phyloP scores from a whole-genome alignment of 2,113 vertebrate genomes.

The Hemichromis elongatus region DNA sequence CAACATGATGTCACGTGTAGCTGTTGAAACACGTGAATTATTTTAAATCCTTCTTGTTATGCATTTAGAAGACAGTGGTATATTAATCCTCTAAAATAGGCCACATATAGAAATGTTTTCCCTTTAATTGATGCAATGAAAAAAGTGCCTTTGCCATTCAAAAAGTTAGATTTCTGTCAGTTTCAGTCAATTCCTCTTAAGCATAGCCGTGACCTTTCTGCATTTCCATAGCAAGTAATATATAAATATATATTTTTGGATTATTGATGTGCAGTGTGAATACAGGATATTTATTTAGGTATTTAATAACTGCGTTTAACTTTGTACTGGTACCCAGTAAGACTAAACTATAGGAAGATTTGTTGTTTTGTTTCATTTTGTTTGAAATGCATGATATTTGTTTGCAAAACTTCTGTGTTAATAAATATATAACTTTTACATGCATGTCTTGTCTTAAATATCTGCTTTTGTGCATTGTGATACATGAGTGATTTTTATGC shows the following conservation, averaged over 20 bases:
- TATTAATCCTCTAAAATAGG: not conserved
- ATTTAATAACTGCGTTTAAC: not conserved
- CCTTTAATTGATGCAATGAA: not conserved
- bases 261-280: not conserved
- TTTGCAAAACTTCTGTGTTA: slow-evolving; percentile 57
- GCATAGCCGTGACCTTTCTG: not conserved
- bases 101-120: not conserved
- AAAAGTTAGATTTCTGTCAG: not conserved
- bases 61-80: not conserved
- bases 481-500: not conserved
- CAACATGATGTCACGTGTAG: not conserved
- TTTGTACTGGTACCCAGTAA: not conserved
- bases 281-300: not conserved
- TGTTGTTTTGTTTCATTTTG: not conserved
- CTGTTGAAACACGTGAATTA: not conserved
- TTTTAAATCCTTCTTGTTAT: not conserved
- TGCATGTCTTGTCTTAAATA: slow-evolving; percentile 75
- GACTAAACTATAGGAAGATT: not conserved
- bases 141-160: slow-evolving; percentile 44
- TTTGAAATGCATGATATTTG: slow-evolving; percentile 39
- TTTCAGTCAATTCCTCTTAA: not conserved
- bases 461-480: slow-evolving; percentile 24
- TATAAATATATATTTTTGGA: not conserved
- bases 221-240: not conserved
- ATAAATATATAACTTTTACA: slow-evolving; percentile 67